Evolutionary conservation across 2,797 vertebrate species (phyloP).

Genomic region (Sebastes iracundus): DNA sequence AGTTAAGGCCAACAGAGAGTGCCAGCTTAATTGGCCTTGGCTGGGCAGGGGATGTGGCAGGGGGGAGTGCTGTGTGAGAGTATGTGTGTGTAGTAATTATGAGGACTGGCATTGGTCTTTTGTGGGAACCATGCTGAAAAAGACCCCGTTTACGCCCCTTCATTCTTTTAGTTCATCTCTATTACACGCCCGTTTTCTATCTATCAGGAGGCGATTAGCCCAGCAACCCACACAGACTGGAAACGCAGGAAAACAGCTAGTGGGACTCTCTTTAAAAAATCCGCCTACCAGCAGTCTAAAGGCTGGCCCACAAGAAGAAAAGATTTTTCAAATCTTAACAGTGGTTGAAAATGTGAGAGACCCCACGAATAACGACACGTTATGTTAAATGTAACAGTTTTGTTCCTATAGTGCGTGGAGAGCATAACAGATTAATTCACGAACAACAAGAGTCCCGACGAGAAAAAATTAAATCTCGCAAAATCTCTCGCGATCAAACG

Average conservation of each 20-base stretch:
- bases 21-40: conserved; percentile 55
- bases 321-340: no score
- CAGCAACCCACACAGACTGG: neutral
- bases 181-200: neutral
- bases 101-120: conserved; percentile 10
- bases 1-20: conserved; percentile 44
- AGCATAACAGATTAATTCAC: no score
- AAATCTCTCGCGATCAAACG: no score
- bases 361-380: no score
- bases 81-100: conserved; percentile 8
- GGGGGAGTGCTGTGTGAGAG: neutral
- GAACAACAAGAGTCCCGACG: no score
- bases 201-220: neutral
- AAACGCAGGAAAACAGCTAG: neutral
- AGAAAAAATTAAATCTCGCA: no score
- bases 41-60: neutral
- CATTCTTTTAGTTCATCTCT: neutral
- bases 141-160: neutral
- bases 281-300: neutral
- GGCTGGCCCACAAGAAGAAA: no score
- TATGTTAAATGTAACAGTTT: no score
- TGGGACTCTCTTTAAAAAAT: fast-evolving
- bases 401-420: no score
- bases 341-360: no score
- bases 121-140: neutral